phyloP scores from a whole-genome alignment of 2,797 vertebrate genomes.

The Lithobates sylvaticus region DNA sequence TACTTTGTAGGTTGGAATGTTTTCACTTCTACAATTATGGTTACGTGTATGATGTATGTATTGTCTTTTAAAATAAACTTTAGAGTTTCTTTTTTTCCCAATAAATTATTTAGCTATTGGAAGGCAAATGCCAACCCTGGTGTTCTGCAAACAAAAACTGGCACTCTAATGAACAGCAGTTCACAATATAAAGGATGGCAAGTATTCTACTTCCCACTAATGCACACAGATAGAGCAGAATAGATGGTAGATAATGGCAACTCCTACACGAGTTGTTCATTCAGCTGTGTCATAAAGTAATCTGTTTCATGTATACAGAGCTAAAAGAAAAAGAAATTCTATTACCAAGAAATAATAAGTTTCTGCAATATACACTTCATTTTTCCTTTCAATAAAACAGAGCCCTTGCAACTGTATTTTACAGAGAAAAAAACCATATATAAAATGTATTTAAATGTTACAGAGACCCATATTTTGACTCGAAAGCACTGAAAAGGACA shows the following conservation, averaged over 20 bases:
- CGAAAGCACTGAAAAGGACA: too few relatives aligned
- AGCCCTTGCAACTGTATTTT: too few relatives aligned
- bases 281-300: not conserved
- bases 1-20: too few relatives aligned
- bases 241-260: not conserved
- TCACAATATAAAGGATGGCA: not conserved
- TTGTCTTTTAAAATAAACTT: too few relatives aligned
- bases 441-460: too few relatives aligned
- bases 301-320: slow-evolving; percentile 1
- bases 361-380: too few relatives aligned
- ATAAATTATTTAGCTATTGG: not conserved
- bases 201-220: not conserved
- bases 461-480: too few relatives aligned
- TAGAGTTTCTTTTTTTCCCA: not conserved
- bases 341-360: not conserved
- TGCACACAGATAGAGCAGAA: not conserved
- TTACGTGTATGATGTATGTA: too few relatives aligned
- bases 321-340: not conserved
- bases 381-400: not conserved
- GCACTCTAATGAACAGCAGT: not conserved
- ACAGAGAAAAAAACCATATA: too few relatives aligned
- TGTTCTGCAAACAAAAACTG: slow-evolving; percentile 6
- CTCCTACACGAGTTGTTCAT: slow-evolving; percentile 9
- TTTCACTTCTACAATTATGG: too few relatives aligned
- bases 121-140: not conserved